Conservation (phyloP, 2,113 vertebrate species). For the Tenrec ecaudatus region DNA sequence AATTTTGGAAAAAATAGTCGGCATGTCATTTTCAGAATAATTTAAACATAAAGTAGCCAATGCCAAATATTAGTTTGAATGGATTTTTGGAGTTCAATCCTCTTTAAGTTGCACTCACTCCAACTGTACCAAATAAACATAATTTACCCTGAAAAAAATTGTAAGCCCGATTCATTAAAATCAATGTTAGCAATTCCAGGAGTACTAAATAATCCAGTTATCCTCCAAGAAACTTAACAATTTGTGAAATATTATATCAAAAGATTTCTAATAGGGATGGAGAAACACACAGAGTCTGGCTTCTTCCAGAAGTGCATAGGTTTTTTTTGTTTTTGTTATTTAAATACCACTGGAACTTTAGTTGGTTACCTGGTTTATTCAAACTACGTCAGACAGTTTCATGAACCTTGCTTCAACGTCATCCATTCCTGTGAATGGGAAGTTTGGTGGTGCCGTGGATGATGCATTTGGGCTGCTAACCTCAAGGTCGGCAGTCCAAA, state of each 20-base stretch:
- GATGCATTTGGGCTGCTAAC: too few relatives aligned
- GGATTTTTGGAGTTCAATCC: conserved; percentile 29
- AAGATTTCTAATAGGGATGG: not conserved
- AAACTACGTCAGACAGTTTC: not conserved
- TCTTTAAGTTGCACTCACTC: conserved; percentile 13
- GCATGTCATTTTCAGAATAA: conserved; percentile 47
- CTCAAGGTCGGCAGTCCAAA: too few relatives aligned
- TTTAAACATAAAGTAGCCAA: conserved; percentile 5
- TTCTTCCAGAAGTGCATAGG: not conserved
- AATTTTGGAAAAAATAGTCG: conserved; percentile 57
- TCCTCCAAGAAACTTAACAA: not conserved
- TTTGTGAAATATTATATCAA: not conserved
- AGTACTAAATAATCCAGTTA: not conserved
- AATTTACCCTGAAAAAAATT: too few relatives aligned
- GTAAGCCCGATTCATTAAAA: not conserved
- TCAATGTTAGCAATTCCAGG: not conserved
- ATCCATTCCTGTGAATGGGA: too few relatives aligned
- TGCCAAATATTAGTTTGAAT: not conserved
- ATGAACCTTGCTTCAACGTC: too few relatives aligned
- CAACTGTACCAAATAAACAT: conserved; percentile 22
- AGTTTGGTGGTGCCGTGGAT: too few relatives aligned
- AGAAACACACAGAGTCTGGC: not conserved
- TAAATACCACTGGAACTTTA: not conserved
- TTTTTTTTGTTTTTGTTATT: not conserved
- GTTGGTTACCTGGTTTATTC: not conserved